Evolutionary conservation across 1,140 invertebrate species (phyloP).

Genomic region (Neotoxoptera formosana): DNA sequence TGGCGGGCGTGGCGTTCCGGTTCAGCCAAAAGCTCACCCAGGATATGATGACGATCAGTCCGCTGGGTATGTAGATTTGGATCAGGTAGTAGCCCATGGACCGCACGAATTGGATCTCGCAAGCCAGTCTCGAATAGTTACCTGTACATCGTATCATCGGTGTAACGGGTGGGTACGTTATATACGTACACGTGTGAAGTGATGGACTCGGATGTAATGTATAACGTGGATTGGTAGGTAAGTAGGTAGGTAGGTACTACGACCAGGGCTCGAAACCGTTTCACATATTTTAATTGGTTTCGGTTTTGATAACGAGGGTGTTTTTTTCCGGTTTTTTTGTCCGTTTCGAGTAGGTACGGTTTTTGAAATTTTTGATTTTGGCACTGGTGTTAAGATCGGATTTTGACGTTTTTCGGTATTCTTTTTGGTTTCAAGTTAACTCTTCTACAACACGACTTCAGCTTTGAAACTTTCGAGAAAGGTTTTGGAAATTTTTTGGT

Average conservation of each 20-base stretch:
- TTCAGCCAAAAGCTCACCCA: conserved; percentile 97
- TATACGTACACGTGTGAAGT: neutral
- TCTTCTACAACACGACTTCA: too few species aligned
- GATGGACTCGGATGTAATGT: neutral
- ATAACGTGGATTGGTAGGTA: neutral
- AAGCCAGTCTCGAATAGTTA: conserved; percentile 95
- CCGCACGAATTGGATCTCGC: conserved; percentile 95
- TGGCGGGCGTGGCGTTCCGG: conserved; percentile 92
- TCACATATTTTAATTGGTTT: neutral
- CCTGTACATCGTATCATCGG: conserved; percentile 69
- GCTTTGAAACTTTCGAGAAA: too few species aligned
- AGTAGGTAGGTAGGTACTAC: neutral
- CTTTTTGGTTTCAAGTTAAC: too few species aligned
- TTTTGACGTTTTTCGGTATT: too few species aligned
- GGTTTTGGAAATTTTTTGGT: neutral
- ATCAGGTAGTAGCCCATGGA: conserved; percentile 99
- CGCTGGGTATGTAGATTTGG: conserved; percentile 98
- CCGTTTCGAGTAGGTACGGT: neutral
- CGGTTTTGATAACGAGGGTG: too few species aligned
- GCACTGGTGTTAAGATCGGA: too few species aligned
- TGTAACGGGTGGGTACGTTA: neutral
- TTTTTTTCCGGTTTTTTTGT: neutral
- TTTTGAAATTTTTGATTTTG: neutral
- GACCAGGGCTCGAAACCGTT: neutral
- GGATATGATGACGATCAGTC: conserved; percentile 97